Percentiles rank a stretch among this genome's conserved stretches.
Conservation (phyloP, 2,888 invertebrate species). For the Malthinus flaveolus region DNA sequence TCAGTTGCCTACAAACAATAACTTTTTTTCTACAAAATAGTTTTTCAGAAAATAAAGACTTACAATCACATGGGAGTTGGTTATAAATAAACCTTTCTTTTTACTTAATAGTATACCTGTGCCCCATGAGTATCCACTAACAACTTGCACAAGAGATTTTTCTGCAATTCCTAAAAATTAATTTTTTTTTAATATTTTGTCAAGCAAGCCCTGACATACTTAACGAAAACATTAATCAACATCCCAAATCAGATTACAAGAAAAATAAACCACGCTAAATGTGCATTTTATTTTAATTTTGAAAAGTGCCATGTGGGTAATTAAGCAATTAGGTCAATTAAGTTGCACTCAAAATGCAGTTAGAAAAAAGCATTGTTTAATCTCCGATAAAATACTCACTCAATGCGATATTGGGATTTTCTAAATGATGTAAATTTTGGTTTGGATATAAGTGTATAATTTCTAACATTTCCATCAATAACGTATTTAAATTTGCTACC, state of each 20-base stretch:
- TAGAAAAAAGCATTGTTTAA: not conserved
- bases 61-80: constrained; percentile 64
- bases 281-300: not conserved
- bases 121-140: constrained; percentile 63
- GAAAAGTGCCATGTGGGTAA: constrained; percentile 2
- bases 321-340: not conserved
- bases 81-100: constrained; percentile 58
- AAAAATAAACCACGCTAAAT: too few relatives aligned
- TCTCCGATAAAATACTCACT: not conserved
- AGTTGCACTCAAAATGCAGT: not conserved
- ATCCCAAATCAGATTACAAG: not conserved
- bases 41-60: constrained; percentile 45
- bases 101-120: constrained; percentile 60
- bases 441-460: not conserved
- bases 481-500: constrained; percentile 58
- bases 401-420: not conserved
- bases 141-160: constrained; percentile 58
- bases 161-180: constrained; percentile 57
- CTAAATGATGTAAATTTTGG: not conserved
- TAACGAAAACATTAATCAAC: not conserved
- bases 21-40: not conserved
- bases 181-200: constrained; percentile 16
- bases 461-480: constrained; percentile 21
- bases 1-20: not conserved
- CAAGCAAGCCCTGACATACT: not conserved